A percentile compares a stretch with the other conserved stretches of the same genome.
These are phyloP conservation scores for Danio choprae DNA, from an alignment of 2,797 vertebrate genomes.

Conservation along the genomic window DNA sequence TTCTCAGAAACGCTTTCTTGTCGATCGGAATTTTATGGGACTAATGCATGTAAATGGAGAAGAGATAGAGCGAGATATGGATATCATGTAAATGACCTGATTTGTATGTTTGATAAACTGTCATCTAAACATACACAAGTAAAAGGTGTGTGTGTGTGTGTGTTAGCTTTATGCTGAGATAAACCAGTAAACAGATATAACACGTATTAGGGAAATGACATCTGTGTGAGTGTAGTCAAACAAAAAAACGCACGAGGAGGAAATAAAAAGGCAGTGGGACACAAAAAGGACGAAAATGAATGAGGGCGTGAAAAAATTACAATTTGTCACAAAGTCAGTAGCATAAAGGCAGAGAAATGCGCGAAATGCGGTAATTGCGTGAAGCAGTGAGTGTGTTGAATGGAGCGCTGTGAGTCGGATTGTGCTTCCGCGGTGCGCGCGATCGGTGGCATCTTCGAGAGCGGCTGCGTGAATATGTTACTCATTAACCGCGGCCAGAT, in stretches of 20 bases:
- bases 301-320: constrained; percentile 61
- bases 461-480: constrained; percentile 66
- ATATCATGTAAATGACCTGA: constrained; percentile 11
- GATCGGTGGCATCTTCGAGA: constrained; percentile 38
- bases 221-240: constrained; percentile 6
- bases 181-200: not conserved
- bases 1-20: not conserved
- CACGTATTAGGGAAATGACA: constrained; percentile 14
- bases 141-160: not conserved
- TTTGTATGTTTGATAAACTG: not conserved
- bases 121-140: not conserved
- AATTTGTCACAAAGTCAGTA: constrained; percentile 66
- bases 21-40: not conserved
- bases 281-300: constrained; percentile 25
- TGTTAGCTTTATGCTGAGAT: constrained; percentile 1
- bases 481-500: constrained; percentile 71
- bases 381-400: constrained; percentile 68
- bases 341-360: constrained; percentile 75
- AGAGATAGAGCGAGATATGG: constrained; percentile 15
- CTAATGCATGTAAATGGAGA: not conserved
- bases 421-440: constrained; percentile 17
- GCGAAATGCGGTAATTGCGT: constrained; percentile 81
- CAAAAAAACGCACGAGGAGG: not conserved
- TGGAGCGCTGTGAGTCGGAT: constrained; percentile 5
- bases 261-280: constrained; percentile 14